phyloP scores from a whole-genome alignment of 2,113 vertebrate species.

The Phyllopteryx taeniolatus region DNA sequence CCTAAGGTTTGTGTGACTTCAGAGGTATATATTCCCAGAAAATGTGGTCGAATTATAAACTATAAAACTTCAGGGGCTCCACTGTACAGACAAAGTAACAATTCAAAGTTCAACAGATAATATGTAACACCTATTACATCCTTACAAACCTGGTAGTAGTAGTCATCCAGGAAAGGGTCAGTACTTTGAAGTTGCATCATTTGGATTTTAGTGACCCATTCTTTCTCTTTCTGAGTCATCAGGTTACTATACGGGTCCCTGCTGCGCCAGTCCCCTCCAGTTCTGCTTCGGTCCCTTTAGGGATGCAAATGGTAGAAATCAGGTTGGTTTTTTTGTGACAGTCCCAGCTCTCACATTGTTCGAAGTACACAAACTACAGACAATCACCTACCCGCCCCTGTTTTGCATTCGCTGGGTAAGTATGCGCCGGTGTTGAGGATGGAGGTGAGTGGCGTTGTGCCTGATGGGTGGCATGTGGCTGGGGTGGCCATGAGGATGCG shows the following conservation, averaged over 20 bases:
- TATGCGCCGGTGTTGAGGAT: conserved; percentile 91
- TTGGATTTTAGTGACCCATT: conserved; percentile 96
- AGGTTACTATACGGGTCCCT: conserved; percentile 92
- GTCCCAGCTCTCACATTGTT: background rate
- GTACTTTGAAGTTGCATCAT: conserved; percentile 99
- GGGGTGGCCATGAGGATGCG: conserved; percentile 63
- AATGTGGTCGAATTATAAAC: background rate
- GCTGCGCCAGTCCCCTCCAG: conserved; percentile 77
- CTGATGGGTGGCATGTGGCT: conserved; percentile 76
- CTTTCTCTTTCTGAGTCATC: conserved; percentile 95
- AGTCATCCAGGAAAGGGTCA: conserved; percentile 94
- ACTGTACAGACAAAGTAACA: background rate
- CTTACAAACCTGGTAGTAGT: conserved; percentile 83
- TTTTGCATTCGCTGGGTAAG: conserved; percentile 90
- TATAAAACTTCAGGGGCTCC: background rate
- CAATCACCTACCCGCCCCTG: conserved; percentile 67
- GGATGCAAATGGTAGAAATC: background rate
- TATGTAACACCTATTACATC: background rate
- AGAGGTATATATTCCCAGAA: background rate
- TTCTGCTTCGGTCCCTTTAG: conserved; percentile 77
- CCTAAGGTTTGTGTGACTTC: background rate
- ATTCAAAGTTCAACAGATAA: background rate
- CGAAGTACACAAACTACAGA: background rate
- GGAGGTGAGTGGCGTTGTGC: conserved; percentile 90
- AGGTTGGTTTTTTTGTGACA: background rate